A percentile compares a stretch with the other conserved stretches of the same genome.
Evolutionary conservation across 2,797 vertebrate species (phyloP).

Genomic region (Lagorchestes hirsutus): DNA sequence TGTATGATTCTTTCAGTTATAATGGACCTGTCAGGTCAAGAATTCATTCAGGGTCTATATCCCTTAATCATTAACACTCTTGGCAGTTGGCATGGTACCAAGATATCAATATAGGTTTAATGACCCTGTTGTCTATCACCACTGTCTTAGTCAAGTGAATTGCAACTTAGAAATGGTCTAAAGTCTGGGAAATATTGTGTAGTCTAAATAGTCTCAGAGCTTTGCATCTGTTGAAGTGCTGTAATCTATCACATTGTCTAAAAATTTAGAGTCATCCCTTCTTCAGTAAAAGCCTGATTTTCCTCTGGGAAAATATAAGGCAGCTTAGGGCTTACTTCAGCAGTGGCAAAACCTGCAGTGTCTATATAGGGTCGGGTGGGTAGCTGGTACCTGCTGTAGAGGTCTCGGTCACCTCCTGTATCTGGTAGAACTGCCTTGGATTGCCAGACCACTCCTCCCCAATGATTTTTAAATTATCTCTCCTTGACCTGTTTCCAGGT

Average conservation of each 20-base stretch:
- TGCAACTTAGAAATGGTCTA: conserved; percentile 86
- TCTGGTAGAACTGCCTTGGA: neutral
- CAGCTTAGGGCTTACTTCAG: neutral
- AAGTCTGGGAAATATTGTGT: conserved; percentile 85
- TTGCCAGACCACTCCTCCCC: neutral
- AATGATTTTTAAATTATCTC: neutral
- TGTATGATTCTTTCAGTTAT: conserved; percentile 94
- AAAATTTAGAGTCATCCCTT: neutral
- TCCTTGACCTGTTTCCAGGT: neutral
- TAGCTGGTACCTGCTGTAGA: neutral
- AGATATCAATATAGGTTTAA: conserved; percentile 87
- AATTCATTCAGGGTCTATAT: conserved; percentile 92
- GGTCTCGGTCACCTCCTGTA: neutral
- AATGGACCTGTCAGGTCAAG: conserved; percentile 93
- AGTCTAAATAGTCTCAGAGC: conserved; percentile 93
- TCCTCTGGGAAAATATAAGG: neutral
- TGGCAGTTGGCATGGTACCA: conserved; percentile 90
- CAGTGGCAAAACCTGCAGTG: neutral
- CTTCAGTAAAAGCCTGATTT: neutral
- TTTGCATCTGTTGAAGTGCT: conserved; percentile 67
- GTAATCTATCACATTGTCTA: neutral
- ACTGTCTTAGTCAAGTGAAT: conserved; percentile 90
- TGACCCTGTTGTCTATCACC: conserved; percentile 85
- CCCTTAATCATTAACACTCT: conserved; percentile 91
- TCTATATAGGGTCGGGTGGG: neutral